Evolutionary conservation across 2,888 invertebrate species (phyloP).

Genomic region (Drosophila formosana): DNA sequence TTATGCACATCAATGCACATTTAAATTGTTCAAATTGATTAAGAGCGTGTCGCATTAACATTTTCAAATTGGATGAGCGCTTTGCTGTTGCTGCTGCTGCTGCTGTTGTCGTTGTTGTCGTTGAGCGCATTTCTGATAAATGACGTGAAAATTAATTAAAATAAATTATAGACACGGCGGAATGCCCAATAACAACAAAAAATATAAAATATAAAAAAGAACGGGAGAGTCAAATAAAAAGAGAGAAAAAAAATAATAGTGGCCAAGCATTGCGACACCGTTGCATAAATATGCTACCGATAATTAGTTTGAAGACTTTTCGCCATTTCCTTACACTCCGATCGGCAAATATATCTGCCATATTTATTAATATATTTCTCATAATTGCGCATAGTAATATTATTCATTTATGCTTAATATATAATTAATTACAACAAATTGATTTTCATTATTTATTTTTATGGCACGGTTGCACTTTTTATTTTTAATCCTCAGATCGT

Average conservation of each 20-base stretch:
- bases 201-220: neutral
- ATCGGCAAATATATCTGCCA: neutral
- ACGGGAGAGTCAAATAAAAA: conserved; percentile 1
- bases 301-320: conserved; percentile 8
- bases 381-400: neutral
- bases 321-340: neutral
- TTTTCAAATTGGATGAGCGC: conserved; percentile 55
- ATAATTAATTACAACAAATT: neutral
- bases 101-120: conserved; percentile 6
- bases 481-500: no score
- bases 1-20: conserved; percentile 70
- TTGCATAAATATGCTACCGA: conserved; percentile 18
- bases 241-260: conserved; percentile 1
- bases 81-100: conserved; percentile 6
- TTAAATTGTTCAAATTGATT: conserved; percentile 70
- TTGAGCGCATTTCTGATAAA: conserved; percentile 58
- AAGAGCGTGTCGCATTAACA: conserved; percentile 58
- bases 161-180: conserved; percentile 49
- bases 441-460: neutral
- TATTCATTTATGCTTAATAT: neutral
- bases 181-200: neutral
- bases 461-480: neutral
- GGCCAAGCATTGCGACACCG: neutral
- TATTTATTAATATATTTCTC: neutral
- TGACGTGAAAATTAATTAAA: conserved; percentile 74